Evolutionary conservation across 2,113 vertebrate genomes (phyloP), one percentile per base, ranked within the genome.

Genomic region (Cottus gobio): DNA sequence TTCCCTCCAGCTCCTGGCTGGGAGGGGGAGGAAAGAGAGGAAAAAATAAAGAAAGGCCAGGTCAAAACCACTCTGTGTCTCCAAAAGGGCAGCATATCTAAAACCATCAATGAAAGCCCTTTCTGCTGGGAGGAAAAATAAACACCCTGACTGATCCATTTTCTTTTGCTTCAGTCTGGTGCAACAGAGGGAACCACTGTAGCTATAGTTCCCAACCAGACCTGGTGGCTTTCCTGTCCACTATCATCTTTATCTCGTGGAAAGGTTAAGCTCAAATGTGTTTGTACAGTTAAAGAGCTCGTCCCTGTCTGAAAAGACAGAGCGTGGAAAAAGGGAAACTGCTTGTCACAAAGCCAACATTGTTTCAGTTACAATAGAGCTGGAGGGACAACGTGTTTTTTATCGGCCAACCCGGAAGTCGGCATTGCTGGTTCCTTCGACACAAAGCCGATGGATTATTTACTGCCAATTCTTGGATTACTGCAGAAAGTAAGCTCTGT

Each of bases 101-200:
- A 89, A 93, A 90, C 79, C 88, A 90, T 93, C 90, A 92, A 93
- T 92, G 89, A 88, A 89, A 81, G 89, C 62, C 80, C 91, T 93
- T 91, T 89, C 87, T 89, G 70, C 82, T 20, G 84, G 85, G 80
- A 92, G 89, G 90, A 92, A 93, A 94, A 93, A 93, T 90, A 93
- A 92, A 93, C 90, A 90, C 76, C 57, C 77, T 74, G 63, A 69
- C 69, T 68, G 63, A 83, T 85, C 78, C 86, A 63, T 87, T 65
- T 82, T 56, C 77, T 86, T 72, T 73, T 67, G 71, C 84, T 79
- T 79, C 70, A 64, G 84, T 80, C 87, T 86, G 76, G 37, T 34
- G 48, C 73, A 84, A 66, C 69, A 66, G 61, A 81, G 37, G 22
- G 71, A 63, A 42, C 57, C 56, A 30, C 60, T 87, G 67, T 62